These are phyloP conservation scores for Neomicropteryx cornuta DNA, from an alignment of 1,140 invertebrate genomes.

Conservation along the genomic window DNA sequence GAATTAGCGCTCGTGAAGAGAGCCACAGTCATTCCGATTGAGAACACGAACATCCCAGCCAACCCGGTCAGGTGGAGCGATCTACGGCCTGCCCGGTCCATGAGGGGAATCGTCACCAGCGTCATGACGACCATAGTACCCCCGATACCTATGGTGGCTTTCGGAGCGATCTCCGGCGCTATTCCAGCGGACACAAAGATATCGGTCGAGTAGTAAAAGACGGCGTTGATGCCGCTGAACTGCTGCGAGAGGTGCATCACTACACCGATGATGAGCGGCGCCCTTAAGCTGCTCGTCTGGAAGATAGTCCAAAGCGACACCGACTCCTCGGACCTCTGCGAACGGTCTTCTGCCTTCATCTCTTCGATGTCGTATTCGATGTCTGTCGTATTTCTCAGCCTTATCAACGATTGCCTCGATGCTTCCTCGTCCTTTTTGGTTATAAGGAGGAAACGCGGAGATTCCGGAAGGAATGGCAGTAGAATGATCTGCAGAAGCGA, in stretches of 20 bases:
- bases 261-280: constrained; percentile 78
- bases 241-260: constrained; percentile 94
- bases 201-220: constrained; percentile 85
- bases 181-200: constrained; percentile 76
- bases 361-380: constrained; percentile 84
- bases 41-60: constrained; percentile 85
- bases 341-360: constrained; percentile 76
- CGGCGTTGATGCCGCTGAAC: constrained; percentile 89
- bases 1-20: constrained; percentile 43
- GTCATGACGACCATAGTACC: constrained; percentile 90
- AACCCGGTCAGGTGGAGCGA: constrained; percentile 82
- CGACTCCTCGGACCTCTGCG: constrained; percentile 68
- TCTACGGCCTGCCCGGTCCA: constrained; percentile 79
- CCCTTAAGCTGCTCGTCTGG: constrained; percentile 61
- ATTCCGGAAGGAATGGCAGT: constrained; percentile 80
- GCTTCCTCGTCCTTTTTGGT: constrained; percentile 76
- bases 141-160: constrained; percentile 89
- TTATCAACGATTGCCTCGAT: constrained; percentile 48
- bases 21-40: constrained; percentile 80
- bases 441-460: constrained; percentile 66
- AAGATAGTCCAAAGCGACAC: constrained; percentile 74
- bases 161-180: constrained; percentile 56
- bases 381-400: constrained; percentile 31
- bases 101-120: constrained; percentile 83
- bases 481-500: constrained; percentile 71